phyloP scores from a whole-genome alignment of 1,140 invertebrate species.

The Conus betulinus region DNA sequence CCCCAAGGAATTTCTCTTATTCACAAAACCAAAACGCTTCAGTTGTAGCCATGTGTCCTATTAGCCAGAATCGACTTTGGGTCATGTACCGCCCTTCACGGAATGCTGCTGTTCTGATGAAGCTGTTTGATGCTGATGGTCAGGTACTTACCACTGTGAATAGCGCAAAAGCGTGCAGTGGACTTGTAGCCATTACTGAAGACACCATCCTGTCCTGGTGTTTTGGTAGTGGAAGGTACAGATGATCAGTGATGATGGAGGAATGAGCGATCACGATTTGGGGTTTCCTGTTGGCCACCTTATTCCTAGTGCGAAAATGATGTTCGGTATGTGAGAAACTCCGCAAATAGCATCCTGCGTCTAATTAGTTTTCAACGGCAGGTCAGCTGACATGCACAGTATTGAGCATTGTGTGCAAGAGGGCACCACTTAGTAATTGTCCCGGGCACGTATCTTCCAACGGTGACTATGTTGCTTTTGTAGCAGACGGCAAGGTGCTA shows the following conservation, averaged over 20 bases:
- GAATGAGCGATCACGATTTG: background rate
- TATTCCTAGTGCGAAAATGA: too few relatives aligned
- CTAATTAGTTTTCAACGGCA: too few relatives aligned
- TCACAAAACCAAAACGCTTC: too few relatives aligned
- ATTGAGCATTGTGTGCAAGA: too few relatives aligned
- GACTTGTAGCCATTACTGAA: background rate
- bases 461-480: background rate
- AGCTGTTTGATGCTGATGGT: background rate
- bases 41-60: background rate
- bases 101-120: background rate
- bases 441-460: background rate
- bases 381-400: too few relatives aligned
- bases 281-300: too few relatives aligned
- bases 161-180: background rate
- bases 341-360: too few relatives aligned
- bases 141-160: background rate
- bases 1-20: too few relatives aligned
- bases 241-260: background rate
- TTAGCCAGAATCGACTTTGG: background rate
- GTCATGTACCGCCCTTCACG: background rate
- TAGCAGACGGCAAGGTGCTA: background rate
- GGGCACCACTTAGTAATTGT: too few relatives aligned
- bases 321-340: too few relatives aligned
- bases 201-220: background rate
- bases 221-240: background rate